These are phyloP conservation scores for Procapra przewalskii DNA, from an alignment of 2,113 vertebrate species.

Conservation along the genomic window DNA sequence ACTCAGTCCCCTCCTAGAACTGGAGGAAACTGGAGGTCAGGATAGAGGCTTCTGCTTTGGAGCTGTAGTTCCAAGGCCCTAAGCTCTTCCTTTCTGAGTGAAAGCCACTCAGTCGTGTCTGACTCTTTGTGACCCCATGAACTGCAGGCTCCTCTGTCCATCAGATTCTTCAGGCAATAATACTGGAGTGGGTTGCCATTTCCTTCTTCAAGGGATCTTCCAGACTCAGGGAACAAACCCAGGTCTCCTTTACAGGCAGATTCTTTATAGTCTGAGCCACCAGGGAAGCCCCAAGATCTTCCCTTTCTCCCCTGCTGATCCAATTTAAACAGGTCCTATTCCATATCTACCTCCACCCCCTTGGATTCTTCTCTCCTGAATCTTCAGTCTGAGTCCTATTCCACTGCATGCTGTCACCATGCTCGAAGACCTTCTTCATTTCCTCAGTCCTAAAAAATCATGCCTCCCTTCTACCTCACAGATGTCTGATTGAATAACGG, in stretches of 20 bases:
- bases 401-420: neutral
- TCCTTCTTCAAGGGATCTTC: neutral
- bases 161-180: neutral
- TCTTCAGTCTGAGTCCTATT: neutral
- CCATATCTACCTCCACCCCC: no score
- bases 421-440: neutral
- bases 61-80: neutral
- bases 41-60: neutral
- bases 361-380: no score
- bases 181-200: neutral
- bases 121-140: neutral
- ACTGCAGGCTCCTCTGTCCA: neutral
- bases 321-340: neutral
- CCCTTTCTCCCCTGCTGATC: neutral
- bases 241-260: neutral
- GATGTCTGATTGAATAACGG: neutral
- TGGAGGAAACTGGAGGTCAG: neutral
- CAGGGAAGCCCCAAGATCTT: neutral
- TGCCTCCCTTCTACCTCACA: rapidly evolving
- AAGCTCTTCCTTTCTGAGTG: neutral
- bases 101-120: neutral
- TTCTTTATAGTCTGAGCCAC: neutral
- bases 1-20: neutral
- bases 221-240: neutral
- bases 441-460: neutral